Percentiles rank a stretch among this genome's conserved stretches.
Conservation (phyloP, 2,888 invertebrate genomes). For the Phaedon cochleariae region DNA sequence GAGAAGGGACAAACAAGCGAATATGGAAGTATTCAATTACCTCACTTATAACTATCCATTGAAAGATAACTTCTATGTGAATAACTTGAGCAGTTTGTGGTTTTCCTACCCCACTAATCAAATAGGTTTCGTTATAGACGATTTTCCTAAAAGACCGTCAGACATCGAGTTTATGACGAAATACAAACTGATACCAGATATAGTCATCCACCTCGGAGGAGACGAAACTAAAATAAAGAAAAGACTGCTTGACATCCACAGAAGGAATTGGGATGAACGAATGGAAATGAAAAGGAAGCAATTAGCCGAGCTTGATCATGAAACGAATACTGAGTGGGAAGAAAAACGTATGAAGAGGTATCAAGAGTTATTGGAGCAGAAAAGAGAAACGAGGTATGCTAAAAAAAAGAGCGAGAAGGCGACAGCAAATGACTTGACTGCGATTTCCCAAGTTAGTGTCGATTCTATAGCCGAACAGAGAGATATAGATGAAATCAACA, state of each 20-base stretch:
- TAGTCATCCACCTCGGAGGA: slow-evolving; percentile 65
- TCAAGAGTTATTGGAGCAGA: slow-evolving; percentile 51
- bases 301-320: slow-evolving; percentile 39
- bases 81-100: slow-evolving; percentile 65
- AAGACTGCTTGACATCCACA: slow-evolving; percentile 45
- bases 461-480: slow-evolving; percentile 65
- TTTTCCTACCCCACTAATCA: slow-evolving; percentile 63
- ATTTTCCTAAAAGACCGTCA: slow-evolving; percentile 67
- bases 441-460: slow-evolving; percentile 52
- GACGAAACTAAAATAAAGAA: slow-evolving; percentile 46
- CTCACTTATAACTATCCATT: slow-evolving; percentile 64
- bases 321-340: slow-evolving; percentile 48
- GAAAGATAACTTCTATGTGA: slow-evolving; percentile 59
- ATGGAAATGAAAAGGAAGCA: slow-evolving; percentile 56
- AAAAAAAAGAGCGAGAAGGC: slow-evolving; percentile 31
- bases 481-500: slow-evolving; percentile 63
- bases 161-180: slow-evolving; percentile 67
- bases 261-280: slow-evolving; percentile 56
- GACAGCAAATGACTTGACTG: slow-evolving; percentile 16
- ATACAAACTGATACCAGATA: slow-evolving; percentile 66
- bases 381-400: slow-evolving; percentile 51
- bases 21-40: slow-evolving; percentile 59
- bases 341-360: slow-evolving; percentile 45
- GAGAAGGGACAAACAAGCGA: slow-evolving; percentile 19
- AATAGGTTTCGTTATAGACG: slow-evolving; percentile 69